Conservation (phyloP, 2,113 vertebrate genomes). For the Osmerus mordax region DNA sequence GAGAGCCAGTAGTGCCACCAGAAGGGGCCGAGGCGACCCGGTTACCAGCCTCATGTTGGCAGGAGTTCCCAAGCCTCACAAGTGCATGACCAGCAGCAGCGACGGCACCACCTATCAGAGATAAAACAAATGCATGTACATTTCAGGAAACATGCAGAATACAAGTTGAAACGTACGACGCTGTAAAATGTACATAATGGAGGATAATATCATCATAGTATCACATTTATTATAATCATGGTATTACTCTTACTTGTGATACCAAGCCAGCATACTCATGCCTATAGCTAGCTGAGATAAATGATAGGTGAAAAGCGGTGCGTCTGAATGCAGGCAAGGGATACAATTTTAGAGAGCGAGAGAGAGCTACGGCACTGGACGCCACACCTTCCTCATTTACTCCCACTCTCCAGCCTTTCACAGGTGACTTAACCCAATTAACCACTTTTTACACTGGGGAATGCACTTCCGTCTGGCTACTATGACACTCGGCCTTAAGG, state of each 20-base stretch:
- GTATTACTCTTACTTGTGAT: no score
- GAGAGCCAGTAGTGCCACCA: slow-evolving; percentile 59
- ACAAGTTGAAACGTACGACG: no score
- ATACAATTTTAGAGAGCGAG: neutral
- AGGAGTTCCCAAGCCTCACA: slow-evolving; percentile 54
- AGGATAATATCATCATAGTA: no score
- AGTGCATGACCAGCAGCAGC: slow-evolving; percentile 63
- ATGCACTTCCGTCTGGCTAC: slow-evolving; percentile 17
- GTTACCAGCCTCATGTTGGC: slow-evolving; percentile 69
- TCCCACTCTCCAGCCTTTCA: slow-evolving; percentile 48
- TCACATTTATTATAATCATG: no score
- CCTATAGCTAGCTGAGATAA: no score
- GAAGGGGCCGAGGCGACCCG: slow-evolving; percentile 56
- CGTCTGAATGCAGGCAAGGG: slow-evolving; percentile 2
- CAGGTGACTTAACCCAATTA: slow-evolving; percentile 59
- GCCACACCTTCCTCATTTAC: slow-evolving; percentile 54
- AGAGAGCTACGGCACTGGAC: slow-evolving; percentile 10
- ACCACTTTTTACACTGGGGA: slow-evolving; percentile 32
- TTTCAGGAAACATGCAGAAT: no score
- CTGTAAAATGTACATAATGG: no score
- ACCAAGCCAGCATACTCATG: no score
- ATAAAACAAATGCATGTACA: neutral
- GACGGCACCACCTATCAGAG: neutral
- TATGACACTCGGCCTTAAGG: slow-evolving; percentile 32
- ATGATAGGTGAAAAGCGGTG: no score